Base-by-base conservation (phyloP, 2,888 invertebrate genomes). In the Aromia moschata region DNA sequence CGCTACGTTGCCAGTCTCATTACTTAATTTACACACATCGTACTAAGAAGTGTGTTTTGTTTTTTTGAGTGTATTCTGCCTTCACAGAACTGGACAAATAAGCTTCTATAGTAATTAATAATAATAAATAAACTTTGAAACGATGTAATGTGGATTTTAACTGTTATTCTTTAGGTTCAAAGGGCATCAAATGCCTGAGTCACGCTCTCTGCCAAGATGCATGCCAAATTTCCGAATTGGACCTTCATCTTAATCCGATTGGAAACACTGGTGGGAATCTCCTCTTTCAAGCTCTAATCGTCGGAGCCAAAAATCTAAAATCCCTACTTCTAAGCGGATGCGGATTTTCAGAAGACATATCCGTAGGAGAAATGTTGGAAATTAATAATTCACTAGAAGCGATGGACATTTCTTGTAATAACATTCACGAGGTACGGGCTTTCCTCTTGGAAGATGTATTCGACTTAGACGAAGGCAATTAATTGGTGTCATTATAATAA, bases 321-420 rank as follows among this genome's bases (percentile, higher is more conserved):
- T 58, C 38, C 14, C 60, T 80, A 30, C 67, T 60, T 43, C 40
- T 79, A 41, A 67, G 74, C 17, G 77, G 72, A 33, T 79, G 79
- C 63, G 75, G 77, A 16, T 64, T 80, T 40, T 73, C 63, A 1
- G 49, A 58, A 43, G 54, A 68, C 31, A 70, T 67, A 7, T 56
- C 65, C 36, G 55, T 79, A 11, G 71, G 69, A 2, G 58, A 73
- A 55, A 69, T 73, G 64, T 59, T 80, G 5, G 63, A 64, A 52
- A 57, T 46, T 15, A 78, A 76, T 62, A 55, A 53, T 5, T 70
- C 63, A 18, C 65, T 80, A 45, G 67, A 74, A 58, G 56, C 64
- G 44, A 56, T 79, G n/a, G 75, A 79, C 68, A 59, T 79, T 45
- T 74, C 75, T 56, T 79, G 77, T 63, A 80, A 80, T 65, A 40